Evolutionary conservation across 2,113 vertebrate species (phyloP).

Genomic region (Tauraco erythrolophus): DNA sequence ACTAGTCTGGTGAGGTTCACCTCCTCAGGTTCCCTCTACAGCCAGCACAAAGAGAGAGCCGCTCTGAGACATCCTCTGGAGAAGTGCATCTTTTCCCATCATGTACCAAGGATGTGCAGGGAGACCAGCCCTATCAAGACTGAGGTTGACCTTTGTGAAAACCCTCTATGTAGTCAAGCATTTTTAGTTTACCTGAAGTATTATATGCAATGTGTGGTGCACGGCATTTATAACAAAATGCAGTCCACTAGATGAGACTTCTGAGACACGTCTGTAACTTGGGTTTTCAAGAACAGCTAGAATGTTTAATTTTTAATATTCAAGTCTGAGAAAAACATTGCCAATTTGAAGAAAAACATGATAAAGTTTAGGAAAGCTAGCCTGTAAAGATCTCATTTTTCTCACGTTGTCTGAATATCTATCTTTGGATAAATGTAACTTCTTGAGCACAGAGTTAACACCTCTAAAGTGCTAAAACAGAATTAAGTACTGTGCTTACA

Average conservation of each 20-base stretch:
- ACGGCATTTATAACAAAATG: not conserved
- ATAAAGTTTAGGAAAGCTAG: not conserved
- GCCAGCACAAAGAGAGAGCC: not conserved
- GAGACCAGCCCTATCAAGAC: not conserved
- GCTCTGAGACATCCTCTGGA: not conserved
- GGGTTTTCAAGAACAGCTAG: not conserved
- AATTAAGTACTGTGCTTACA: not conserved
- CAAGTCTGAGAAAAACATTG: not conserved
- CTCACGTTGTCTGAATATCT: not conserved
- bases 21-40: not conserved
- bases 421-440: constrained; percentile 16
- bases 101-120: not conserved
- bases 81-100: too few relatives aligned
- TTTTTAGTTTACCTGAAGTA: not conserved
- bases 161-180: not conserved
- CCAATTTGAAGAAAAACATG: not conserved
- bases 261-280: not conserved
- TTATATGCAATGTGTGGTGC: not conserved
- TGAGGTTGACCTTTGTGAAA: not conserved
- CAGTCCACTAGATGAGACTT: not conserved
- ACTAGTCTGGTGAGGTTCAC: not conserved
- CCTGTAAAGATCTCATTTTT: not conserved
- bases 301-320: not conserved
- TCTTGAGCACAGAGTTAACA: constrained; percentile 19
- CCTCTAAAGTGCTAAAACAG: constrained; percentile 1